Base-by-base conservation (phyloP, 2,797 vertebrate genomes). In the Enteromius treurensis region DNA sequence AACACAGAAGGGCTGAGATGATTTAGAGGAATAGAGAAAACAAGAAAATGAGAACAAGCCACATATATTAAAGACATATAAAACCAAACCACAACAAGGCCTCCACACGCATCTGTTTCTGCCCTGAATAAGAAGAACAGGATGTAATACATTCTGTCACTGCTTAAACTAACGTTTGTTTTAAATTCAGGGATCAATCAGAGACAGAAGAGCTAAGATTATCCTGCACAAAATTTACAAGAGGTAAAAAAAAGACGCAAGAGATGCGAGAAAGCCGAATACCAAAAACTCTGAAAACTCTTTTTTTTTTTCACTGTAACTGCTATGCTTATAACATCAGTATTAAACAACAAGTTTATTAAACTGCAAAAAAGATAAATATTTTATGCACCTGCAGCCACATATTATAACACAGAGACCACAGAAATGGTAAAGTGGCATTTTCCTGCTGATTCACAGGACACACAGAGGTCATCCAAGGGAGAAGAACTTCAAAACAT, bases 161-260 rank as follows among this genome's bases (percentile, higher is more conserved):
- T 9, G 21, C 58, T 40, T 17, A 79, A 79, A 47, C 49, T 6
- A 32, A 60, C 42, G 70, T 26, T 40, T 76, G 21, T 58, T 58
- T 40, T 17, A 76, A 53, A 76, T 58, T 76, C 51, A 49, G 79
- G 79, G 5, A 79, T 69, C 62, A 29, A 58, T 7, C 6, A 76
- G 73, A 37, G 32, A n/a, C 13, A 17, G 6, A 40, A 23, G 32
- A 23, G 51, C 11, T 37, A 26, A 58, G 21, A 40, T 15, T 76
- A 58, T 58, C 14, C 34, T 58, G 23, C 21, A 76, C 3, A 1
- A 40, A 58, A 76, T 58, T 9, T 26, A 58, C 21, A 76, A 11
- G 17, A 67, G 3, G 19, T 9, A 67, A 37, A 34, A 34, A 37
- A 34, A 34, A 32, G 34, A 34, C 34, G 10, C 47, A 53, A 74